A percentile compares a stretch with the other conserved stretches of the same genome.
These are phyloP conservation scores for Lontra canadensis DNA, from an alignment of 2,113 vertebrate genomes.

Conservation along the genomic window DNA sequence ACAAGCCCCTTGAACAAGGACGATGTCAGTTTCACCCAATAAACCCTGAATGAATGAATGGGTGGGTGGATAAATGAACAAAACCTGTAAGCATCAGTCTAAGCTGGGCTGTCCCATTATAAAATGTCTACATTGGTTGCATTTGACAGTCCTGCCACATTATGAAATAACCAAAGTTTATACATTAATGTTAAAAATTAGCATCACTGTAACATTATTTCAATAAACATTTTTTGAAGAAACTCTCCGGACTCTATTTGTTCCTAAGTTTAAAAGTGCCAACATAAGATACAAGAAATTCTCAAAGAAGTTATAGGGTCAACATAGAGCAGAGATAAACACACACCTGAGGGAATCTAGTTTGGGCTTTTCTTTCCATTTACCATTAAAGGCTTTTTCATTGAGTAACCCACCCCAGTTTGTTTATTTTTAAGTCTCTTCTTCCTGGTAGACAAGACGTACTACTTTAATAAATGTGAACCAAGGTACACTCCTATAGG, in stretches of 20 bases:
- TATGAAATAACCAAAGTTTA: constrained; percentile 8
- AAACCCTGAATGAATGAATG: neutral
- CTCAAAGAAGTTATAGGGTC: neutral
- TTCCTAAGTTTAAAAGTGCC: neutral
- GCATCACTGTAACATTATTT: neutral
- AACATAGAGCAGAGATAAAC: fast-evolving
- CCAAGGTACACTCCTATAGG: neutral
- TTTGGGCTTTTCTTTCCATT: neutral
- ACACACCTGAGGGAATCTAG: neutral
- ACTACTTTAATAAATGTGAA: neutral
- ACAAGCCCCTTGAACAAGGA: neutral
- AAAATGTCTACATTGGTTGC: neutral
- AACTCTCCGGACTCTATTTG: neutral
- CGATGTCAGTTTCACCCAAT: neutral
- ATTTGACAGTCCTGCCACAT: neutral
- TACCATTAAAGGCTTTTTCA: constrained; percentile 41
- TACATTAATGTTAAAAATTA: neutral
- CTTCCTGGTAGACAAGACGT: neutral
- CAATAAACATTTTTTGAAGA: neutral
- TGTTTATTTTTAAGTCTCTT: neutral
- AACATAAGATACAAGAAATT: neutral
- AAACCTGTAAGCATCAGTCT: neutral
- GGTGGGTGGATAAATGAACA: neutral
- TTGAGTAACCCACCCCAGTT: neutral
- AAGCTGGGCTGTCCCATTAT: neutral